Evolutionary conservation across 2,113 vertebrate species (phyloP), one percentile per base, ranked within the genome.

Genomic region (Cyanoramphus novaezelandiae): DNA sequence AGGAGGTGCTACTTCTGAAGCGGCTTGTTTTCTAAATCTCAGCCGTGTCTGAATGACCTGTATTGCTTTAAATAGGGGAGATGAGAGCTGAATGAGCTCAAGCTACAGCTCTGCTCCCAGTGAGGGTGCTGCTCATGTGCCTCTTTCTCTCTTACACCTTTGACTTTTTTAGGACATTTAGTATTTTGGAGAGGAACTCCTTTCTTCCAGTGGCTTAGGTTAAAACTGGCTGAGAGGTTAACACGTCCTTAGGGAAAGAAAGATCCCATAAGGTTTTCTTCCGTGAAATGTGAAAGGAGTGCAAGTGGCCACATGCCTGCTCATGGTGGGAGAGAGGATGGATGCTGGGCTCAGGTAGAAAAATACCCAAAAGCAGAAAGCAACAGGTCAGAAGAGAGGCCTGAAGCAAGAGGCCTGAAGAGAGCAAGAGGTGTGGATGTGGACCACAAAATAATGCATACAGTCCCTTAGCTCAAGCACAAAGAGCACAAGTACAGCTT

Each of bases 221-320:
- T 87, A 63, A 82, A 89, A 20, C 25, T 63, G 46, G 8, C 31
- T 62, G 43, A 84, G 84, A 64, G 18, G 17, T 46, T 46, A 68
- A 69, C 13, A 23, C 16, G 27, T 63, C 70, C 59, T 50, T 63
- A 50, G 35, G 69, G 53, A 86, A 64, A n/a, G n/a, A 46, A 65
- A 72, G 8, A 19, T 43, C 15, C 60, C 37, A 21, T 41, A 10
- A 91, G 41, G 8, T 91, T 74, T 49, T 35, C 25, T 88, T 62
- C 67, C 50, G 29, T 0, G 1, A 59, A 80, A 65, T 1, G 0
- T 23, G 7, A 31, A 68, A 29, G 64, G n/a, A 33, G 12, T 44
- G 33, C 17, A 50, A 57, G 41, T 0, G 5, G 7, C 41, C 4
- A 1, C 0, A 0, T 50, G 50, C 50, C 35, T 18, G 44, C 33